Percentiles rank a stretch among this genome's conserved stretches.
Evolutionary conservation across 53 echinoderm and acorn worm genomes (phyloP).

Genomic region (Mesocentrotus franciscanus): DNA sequence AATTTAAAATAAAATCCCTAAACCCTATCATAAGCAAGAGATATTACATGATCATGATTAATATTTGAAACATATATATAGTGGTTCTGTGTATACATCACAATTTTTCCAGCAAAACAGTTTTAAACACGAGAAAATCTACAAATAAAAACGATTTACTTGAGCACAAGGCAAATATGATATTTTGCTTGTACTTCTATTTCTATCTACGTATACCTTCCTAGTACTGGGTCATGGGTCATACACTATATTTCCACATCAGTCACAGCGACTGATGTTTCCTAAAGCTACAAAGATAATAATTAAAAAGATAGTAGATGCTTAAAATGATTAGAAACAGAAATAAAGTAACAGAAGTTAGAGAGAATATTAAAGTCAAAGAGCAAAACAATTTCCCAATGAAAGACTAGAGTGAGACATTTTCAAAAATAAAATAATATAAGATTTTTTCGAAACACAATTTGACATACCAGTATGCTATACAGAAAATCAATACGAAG

Average conservation of each 20-base stretch:
- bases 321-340: background rate
- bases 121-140: background rate
- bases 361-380: background rate
- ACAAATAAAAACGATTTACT: background rate
- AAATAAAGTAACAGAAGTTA: background rate
- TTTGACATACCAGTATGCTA: background rate
- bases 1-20: background rate
- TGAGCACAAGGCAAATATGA: background rate
- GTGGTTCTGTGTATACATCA: background rate
- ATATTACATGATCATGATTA: background rate
- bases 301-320: slow-evolving; percentile 6
- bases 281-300: background rate
- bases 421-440: background rate
- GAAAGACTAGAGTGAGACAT: slow-evolving; percentile 63
- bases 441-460: background rate
- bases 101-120: background rate
- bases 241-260: background rate
- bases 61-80: background rate
- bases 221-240: slow-evolving; percentile 61
- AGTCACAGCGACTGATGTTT: background rate
- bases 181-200: background rate
- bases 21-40: background rate
- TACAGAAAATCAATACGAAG: no score
- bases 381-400: slow-evolving; percentile 50
- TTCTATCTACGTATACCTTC: slow-evolving; percentile 30